These are phyloP conservation scores for Hylaeus anthracinus DNA, from an alignment of 1,140 invertebrate genomes.

Conservation along the genomic window DNA sequence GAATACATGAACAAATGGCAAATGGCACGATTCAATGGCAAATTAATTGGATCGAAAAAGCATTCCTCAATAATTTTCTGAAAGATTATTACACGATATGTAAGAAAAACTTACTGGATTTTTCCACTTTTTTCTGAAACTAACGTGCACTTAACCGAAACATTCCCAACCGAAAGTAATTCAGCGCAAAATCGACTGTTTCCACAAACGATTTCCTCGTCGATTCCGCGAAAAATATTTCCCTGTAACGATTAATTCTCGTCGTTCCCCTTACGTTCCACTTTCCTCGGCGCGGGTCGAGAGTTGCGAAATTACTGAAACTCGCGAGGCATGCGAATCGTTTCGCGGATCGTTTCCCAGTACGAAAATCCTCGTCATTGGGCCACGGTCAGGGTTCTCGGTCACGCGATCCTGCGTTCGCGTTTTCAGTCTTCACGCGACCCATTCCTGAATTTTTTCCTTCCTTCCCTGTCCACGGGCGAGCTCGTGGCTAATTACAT, in stretches of 20 bases:
- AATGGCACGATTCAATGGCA: too few relatives aligned
- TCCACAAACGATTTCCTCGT: not conserved
- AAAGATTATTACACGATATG: too few relatives aligned
- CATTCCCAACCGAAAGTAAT: too few relatives aligned
- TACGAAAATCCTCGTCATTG: constrained; percentile 3
- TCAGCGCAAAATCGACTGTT: too few relatives aligned
- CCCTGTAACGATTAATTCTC: not conserved
- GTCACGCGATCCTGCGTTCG: constrained; percentile 33
- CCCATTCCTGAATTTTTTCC: not conserved
- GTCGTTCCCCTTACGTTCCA: not conserved
- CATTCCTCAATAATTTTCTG: too few relatives aligned
- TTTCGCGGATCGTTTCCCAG: not conserved
- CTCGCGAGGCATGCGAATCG: constrained; percentile 1
- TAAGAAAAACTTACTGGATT: too few relatives aligned
- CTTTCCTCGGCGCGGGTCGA: not conserved
- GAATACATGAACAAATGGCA: too few relatives aligned
- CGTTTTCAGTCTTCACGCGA: constrained; percentile 28
- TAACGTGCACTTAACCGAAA: too few relatives aligned
- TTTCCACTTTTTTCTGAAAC: too few relatives aligned
- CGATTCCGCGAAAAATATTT: not conserved
- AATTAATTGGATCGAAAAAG: too few relatives aligned
- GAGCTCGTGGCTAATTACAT: constrained; percentile 5
- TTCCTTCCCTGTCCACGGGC: not conserved
- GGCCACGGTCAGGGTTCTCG: constrained; percentile 28
- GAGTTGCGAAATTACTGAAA: constrained; percentile 12